Base-by-base conservation (phyloP, 2,888 invertebrate species). In the Macrosoma leucophasiata region DNA sequence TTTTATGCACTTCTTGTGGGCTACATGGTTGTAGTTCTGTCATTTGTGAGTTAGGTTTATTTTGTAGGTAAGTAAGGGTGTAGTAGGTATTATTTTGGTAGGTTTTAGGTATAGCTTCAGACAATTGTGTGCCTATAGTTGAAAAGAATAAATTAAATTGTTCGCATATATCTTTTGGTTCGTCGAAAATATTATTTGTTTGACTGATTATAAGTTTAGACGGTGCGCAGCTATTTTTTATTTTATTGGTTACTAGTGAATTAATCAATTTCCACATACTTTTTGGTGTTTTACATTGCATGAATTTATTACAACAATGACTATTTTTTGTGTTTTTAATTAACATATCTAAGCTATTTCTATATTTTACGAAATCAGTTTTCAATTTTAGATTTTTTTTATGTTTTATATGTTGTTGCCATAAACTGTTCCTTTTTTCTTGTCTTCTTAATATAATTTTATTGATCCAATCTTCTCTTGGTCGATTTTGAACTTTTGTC, bases 391-490 rank as follows among this genome's bases (percentile, higher is more conserved):
- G 11, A 14, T 27, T 11, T 11, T 29, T 38, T 32, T 22, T 14
- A 19, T 30, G 13, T 13, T 13, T 26, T 20, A 29, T 43, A 5
- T 23, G 8, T n/a, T 13, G 3, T n/a, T 27, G 19, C 40, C 40
- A 43, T 17, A 38, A 9, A 8, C 3, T 13, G 11, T 43, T 35
- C 18, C 36, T 33, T 9, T 13, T 31, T 8, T 21, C 18, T 18
- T 36, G 33, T 7, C n/a, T n/a, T n/a, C n/a, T n/a, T n/a, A 43
- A 13, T 15, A 46, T 36, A 2, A 26, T 18, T 25, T 33, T 38
- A 12, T 42, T 37, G 29, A 46, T 42, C 46, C 46, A 46, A 7
- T 46, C 46, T 19, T 32, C 14, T 17, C 13, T 29, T 4, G 41
- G 46, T 14, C 17, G 21, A 12, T 46, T 41, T 7, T 29, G 10